These are phyloP conservation scores for Chrysochloris asiatica DNA, from an alignment of 2,113 vertebrate genomes.

Conservation along the genomic window DNA sequence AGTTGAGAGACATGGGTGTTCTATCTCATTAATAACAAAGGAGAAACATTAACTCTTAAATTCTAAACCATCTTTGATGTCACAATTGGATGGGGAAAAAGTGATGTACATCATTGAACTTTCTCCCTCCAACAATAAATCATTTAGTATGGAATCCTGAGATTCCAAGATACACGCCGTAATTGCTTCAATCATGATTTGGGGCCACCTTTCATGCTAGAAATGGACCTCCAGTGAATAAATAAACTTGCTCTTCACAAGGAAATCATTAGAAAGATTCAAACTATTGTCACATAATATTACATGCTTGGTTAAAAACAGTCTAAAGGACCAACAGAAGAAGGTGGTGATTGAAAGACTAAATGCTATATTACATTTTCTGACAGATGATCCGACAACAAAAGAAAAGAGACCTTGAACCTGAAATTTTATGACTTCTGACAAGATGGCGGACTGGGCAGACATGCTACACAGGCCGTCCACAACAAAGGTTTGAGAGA, in stretches of 20 bases:
- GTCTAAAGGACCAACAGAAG: neutral
- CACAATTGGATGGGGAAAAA: neutral
- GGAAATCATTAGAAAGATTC: neutral
- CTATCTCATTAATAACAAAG: neutral
- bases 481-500: too few species aligned
- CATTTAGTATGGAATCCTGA: fast-evolving
- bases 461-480: too few species aligned
- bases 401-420: too few species aligned
- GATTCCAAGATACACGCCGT: neutral
- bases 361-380: neutral
- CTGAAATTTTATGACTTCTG: too few species aligned
- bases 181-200: neutral
- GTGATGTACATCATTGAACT: neutral
- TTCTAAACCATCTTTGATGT: neutral
- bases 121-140: neutral
- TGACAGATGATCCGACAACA: too few species aligned
- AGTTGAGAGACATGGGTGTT: neutral
- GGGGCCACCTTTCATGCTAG: neutral
- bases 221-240: neutral
- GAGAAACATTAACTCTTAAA: neutral
- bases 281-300: neutral
- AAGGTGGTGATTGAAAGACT: neutral
- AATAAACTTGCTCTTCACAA: neutral
- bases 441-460: too few species aligned
- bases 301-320: neutral